A percentile compares a stretch with the other conserved stretches of the same genome.
Conservation (phyloP, 2,113 vertebrate genomes). For the Passer montanus region DNA sequence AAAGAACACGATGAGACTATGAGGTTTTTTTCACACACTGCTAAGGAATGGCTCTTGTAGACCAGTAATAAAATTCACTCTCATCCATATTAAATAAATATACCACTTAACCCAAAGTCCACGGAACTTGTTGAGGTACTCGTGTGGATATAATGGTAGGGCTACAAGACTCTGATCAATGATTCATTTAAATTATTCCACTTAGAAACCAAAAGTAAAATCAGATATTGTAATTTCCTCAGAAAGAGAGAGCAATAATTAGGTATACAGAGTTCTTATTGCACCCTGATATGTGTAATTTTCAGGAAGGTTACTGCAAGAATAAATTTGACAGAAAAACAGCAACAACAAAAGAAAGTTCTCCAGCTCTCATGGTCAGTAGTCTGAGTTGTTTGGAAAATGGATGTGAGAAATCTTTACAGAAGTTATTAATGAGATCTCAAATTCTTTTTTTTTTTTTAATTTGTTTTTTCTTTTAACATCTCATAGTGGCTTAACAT, state of each 20-base stretch:
- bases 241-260: neutral
- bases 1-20: neutral
- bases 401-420: constrained; percentile 13
- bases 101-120: neutral
- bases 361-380: neutral
- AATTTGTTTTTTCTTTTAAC: neutral
- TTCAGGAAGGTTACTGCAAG: neutral
- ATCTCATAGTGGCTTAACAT: neutral
- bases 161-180: constrained; percentile 32
- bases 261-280: neutral
- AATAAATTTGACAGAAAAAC: neutral
- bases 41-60: neutral
- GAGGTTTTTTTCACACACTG: neutral
- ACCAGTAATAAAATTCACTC: neutral
- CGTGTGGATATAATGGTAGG: neutral
- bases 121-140: neutral
- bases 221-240: constrained; percentile 22
- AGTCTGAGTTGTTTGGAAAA: neutral
- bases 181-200: constrained; percentile 23
- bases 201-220: constrained; percentile 6
- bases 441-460: neutral
- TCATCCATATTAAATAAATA: neutral
- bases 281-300: neutral
- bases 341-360: neutral
- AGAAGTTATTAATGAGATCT: neutral